These are phyloP conservation scores for Orius laevigatus DNA, from an alignment of 1,140 invertebrate species.

Conservation along the genomic window DNA sequence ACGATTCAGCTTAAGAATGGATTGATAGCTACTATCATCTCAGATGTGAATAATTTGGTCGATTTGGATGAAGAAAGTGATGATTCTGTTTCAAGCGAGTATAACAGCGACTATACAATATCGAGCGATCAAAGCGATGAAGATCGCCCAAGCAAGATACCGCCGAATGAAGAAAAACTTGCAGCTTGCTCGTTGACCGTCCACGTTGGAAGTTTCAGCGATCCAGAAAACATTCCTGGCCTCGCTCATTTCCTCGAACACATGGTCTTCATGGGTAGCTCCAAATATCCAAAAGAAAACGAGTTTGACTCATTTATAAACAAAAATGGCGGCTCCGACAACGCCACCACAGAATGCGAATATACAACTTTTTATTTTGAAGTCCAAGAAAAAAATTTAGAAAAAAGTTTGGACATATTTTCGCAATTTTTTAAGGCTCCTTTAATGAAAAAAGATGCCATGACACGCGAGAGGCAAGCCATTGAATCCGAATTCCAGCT, in stretches of 20 bases:
- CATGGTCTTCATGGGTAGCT: constrained; percentile 71
- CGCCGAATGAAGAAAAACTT: constrained; percentile 25
- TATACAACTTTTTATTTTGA: constrained; percentile 78
- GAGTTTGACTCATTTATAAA: constrained; percentile 32
- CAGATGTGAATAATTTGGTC: constrained; percentile 8
- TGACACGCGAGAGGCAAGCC: constrained; percentile 74
- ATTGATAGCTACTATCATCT: constrained; percentile 15
- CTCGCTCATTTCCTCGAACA: constrained; percentile 90
- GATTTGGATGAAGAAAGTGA: neutral
- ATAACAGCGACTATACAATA: neutral
- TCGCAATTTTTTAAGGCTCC: constrained; percentile 80
- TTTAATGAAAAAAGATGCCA: constrained; percentile 68
- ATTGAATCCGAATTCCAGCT: constrained; percentile 83
- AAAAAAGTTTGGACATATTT: constrained; percentile 64
- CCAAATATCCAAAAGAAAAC: constrained; percentile 38
- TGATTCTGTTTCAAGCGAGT: neutral
- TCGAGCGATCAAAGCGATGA: constrained; percentile 1
- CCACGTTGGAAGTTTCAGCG: constrained; percentile 35
- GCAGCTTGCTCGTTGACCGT: constrained; percentile 54
- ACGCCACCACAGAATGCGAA: constrained; percentile 53
- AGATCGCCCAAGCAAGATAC: constrained; percentile 7
- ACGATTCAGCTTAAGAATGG: constrained; percentile 16
- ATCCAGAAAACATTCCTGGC: constrained; percentile 61
- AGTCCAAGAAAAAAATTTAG: constrained; percentile 57
- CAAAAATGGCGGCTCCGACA: constrained; percentile 31